Evolutionary conservation across 2,113 vertebrate genomes (phyloP), one percentile per base, ranked within the genome.

Genomic region (Holacanthus passer): DNA sequence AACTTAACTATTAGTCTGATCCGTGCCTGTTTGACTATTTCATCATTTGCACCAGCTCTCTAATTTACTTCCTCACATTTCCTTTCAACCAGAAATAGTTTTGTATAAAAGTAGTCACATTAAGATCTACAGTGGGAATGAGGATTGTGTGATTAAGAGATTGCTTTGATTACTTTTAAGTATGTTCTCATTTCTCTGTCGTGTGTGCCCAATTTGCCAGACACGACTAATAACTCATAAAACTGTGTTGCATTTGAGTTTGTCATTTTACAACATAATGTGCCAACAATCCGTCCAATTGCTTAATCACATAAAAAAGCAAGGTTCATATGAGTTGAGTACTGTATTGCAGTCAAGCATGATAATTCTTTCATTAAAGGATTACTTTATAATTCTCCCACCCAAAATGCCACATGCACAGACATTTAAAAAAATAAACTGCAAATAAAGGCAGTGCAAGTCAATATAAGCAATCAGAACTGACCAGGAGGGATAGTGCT

Each of bases 311-410:
- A 32, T n/a, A n/a, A n/a, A n/a, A n/a, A n/a, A 22, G 2, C 22
- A 39, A n/a, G n/a, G 32, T 32, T 12, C 20, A 14, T 19, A 3
- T 3, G 9, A 35, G 22, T 3, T 14, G n/a, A 19, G 5, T 2
- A 27, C 13, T 45, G 22, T 47, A 11, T n/a, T 65, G 3, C 68
- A 12, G 43, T 17, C 7, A 56, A 27, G 1, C 0, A 22, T 41
- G 16, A 48, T n/a, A 31, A n/a, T 39, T 48, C 31, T 22, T 37
- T 17, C 29, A 16, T 16, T 10, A 31, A 9, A 22, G 24, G 3
- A 11, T 43, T 16, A 37, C 4, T 31, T 32, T 5, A 24, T 17
- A 4, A 24, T 48, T 17, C 24, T 17, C 0, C n/a, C 0, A 0
- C 27, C 17, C 13, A 13, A 20, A 41, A 56, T 14, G 24, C 17